Conservation (phyloP, 2,797 vertebrate genomes). For the Protonibea diacanthus region DNA sequence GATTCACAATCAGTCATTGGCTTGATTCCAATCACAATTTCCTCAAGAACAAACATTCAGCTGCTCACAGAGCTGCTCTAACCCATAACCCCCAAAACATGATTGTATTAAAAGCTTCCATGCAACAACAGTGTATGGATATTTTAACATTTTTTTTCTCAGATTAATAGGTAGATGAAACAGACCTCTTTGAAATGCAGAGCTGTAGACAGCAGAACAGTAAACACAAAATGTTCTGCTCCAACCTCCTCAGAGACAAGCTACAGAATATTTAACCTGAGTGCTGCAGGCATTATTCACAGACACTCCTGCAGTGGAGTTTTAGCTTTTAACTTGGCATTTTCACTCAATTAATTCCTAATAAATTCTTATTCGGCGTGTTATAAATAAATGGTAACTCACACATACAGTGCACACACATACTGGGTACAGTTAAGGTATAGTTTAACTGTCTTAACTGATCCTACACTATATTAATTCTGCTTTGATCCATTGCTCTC, state of each 20-base stretch:
- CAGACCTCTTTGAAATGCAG: conserved; percentile 39
- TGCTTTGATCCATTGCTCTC: conserved; percentile 24
- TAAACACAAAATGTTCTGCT: conserved; percentile 42
- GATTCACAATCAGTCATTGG: too few species aligned
- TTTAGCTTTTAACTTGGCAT: conserved; percentile 33
- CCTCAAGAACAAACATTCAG: not conserved
- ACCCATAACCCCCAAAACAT: not conserved
- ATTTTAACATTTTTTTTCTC: not conserved
- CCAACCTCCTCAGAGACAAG: conserved; percentile 34
- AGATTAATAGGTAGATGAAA: conserved; percentile 32
- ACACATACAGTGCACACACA: not conserved
- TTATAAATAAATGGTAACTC: conserved; percentile 19
- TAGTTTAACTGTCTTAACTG: not conserved
- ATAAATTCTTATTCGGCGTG: conserved; percentile 5
- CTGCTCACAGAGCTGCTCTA: not conserved
- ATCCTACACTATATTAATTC: conserved; percentile 17
- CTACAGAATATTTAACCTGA: conserved; percentile 59
- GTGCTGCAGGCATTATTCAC: conserved; percentile 50
- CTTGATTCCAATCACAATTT: too few species aligned
- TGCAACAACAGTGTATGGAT: conserved; percentile 1
- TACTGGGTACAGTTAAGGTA: not conserved
- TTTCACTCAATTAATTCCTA: not conserved
- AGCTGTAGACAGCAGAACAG: conserved; percentile 28
- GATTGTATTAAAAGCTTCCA: not conserved
- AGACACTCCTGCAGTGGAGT: conserved; percentile 27